These are phyloP conservation scores for Gryllus bimaculatus DNA, from an alignment of 1,140 invertebrate species.

Conservation along the genomic window DNA sequence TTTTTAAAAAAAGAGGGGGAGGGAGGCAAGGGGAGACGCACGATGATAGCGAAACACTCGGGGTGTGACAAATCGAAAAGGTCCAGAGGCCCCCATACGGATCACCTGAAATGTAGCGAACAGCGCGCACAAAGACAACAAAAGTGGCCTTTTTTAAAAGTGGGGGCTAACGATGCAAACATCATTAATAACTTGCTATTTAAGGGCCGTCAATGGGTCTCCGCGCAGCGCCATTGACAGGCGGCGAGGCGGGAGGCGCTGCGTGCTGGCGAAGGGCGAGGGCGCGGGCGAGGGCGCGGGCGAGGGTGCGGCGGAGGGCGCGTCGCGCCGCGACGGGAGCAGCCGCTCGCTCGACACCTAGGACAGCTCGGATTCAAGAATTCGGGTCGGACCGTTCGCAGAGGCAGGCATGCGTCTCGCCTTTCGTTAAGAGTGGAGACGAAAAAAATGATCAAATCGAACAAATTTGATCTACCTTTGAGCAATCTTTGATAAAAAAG, in stretches of 20 bases:
- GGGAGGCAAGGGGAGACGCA: not conserved
- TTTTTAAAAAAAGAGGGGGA: not conserved
- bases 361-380: no score
- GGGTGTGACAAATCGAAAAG: not conserved
- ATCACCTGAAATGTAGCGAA: not conserved
- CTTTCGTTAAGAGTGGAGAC: no score
- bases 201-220: not conserved
- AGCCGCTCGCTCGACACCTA: no score
- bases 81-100: no score
- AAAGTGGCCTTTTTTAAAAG: not conserved
- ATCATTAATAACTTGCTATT: conserved; percentile 2
- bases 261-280: not conserved
- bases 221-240: not conserved
- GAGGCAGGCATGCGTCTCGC: no score
- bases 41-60: not conserved
- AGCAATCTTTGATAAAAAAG: no score
- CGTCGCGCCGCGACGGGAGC: no score
- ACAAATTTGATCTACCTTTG: no score
- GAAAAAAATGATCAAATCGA: no score
- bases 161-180: not conserved
- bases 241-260: not conserved
- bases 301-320: not conserved
- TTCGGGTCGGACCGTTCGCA: no score
- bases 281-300: no score
- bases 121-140: not conserved